Evolutionary conservation across 2,888 invertebrate species (phyloP), one percentile per base, ranked within the genome.

Genomic region (Caenorhabditis japonica): DNA sequence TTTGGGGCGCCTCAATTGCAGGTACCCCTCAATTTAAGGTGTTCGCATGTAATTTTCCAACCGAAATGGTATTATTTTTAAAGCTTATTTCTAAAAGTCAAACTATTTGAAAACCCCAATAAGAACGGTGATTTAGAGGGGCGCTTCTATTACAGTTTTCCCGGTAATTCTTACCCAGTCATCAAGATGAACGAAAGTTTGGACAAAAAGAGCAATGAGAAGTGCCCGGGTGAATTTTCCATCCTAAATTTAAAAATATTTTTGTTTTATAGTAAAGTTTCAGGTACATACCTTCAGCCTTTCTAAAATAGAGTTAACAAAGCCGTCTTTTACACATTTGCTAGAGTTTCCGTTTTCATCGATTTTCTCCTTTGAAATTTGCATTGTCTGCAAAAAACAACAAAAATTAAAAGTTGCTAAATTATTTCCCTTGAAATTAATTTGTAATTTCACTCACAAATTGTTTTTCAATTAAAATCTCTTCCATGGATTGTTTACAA

Each of bases 121-220:
- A n/a, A n/a, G n/a, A n/a, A n/a, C n/a, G n/a, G n/a, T n/a, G n/a
- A n/a, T n/a, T n/a, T n/a, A n/a, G n/a, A n/a, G n/a, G n/a, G n/a
- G n/a, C n/a, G n/a, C n/a, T n/a, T n/a, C n/a, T n/a, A n/a, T n/a
- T 30, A 5, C 30, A 30, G 12, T 27, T 19, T n/a, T 33, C n/a
- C 4, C 23, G 10, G 7, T 30, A 30, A 0, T n/a, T 3, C 70
- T 27, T 66, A 84, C 84, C 85, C 85, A 85, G 47, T 85, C 85
- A 49, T 85, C 85, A 8, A 85, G 58, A 66, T 85, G 85, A 21
- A 85, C 84, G 38, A 85, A 84, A 3, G 76, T 79, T 39, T 84
- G 82, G 41, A 85, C 73, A 19, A 83, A 80, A 5, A 78, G 44
- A 25, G 79, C 84, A 21, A 85, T 66, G 2, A 84, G 38, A 1